Evolutionary conservation across 2,797 vertebrate genomes (phyloP).

Genomic region (Poecile montanus): DNA sequence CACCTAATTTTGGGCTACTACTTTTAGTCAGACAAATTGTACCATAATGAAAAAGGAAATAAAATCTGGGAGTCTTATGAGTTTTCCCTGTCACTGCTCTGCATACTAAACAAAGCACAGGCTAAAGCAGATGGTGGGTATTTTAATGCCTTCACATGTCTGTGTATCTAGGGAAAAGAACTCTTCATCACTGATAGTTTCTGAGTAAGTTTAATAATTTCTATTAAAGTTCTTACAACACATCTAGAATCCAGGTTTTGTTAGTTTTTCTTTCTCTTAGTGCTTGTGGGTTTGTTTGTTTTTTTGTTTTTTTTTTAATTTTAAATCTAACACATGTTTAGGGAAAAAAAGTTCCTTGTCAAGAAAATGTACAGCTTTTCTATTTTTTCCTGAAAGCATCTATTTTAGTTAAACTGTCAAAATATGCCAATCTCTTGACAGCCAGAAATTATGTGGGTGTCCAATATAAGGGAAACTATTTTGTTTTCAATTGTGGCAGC

Average conservation of each 20-base stretch:
- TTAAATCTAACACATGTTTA: background rate
- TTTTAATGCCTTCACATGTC: conserved; percentile 20
- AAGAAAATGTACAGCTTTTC: conserved; percentile 28
- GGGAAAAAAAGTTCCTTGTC: background rate
- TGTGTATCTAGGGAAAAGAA: background rate
- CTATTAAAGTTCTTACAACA: background rate
- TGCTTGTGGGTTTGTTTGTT: background rate
- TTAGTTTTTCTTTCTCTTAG: background rate
- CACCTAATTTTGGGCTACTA: background rate
- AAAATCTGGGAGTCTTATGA: background rate
- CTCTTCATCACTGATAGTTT: background rate
- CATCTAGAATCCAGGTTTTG: background rate
- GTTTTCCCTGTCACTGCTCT: background rate
- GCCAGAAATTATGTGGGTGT: conserved; percentile 21
- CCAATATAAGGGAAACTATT: background rate
- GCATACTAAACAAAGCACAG: background rate
- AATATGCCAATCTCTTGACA: conserved; percentile 41
- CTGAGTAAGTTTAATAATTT: conserved; percentile 5
- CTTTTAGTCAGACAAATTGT: background rate
- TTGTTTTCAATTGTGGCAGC: conserved; percentile 10
- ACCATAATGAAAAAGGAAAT: background rate
- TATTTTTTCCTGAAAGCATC: background rate
- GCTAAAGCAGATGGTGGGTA: conserved; percentile 8
- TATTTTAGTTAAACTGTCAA: conserved; percentile 59
- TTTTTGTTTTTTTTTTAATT: background rate